These are phyloP conservation scores for Paramisgurnus dabryanus DNA, from an alignment of 2,113 vertebrate species.

Conservation along the genomic window DNA sequence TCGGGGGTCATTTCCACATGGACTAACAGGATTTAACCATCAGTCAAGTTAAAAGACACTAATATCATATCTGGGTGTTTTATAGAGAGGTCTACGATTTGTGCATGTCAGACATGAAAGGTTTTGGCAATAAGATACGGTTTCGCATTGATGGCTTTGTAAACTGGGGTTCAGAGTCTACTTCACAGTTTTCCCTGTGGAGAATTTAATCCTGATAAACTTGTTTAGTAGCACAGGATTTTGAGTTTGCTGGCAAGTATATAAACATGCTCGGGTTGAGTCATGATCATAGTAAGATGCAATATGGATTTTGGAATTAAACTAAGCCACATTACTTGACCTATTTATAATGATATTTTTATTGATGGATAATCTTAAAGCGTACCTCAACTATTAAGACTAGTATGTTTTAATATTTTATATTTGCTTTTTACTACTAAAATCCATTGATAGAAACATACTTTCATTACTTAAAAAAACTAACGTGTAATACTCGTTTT, in stretches of 20 bases:
- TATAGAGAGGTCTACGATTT: slow-evolving; percentile 34
- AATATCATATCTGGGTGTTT: neutral
- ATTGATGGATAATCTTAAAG: no score
- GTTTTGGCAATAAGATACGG: slow-evolving; percentile 38
- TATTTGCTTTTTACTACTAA: no score
- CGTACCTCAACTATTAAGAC: no score
- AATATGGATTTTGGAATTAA: slow-evolving; percentile 31
- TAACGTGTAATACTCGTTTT: no score
- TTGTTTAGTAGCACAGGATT: slow-evolving; percentile 11
- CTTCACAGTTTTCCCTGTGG: slow-evolving; percentile 15
- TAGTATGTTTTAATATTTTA: no score
- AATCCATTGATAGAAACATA: no score
- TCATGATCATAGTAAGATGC: slow-evolving; percentile 25
- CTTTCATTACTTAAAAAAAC: no score
- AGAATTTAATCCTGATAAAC: slow-evolving; percentile 35
- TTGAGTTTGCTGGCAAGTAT: slow-evolving; percentile 10
- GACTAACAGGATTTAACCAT: slow-evolving; percentile 22
- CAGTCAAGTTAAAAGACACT: slow-evolving; percentile 16
- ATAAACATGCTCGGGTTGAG: slow-evolving; percentile 11
- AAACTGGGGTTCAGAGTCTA: slow-evolving; percentile 28
- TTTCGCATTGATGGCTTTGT: slow-evolving; percentile 35
- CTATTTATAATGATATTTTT: neutral
- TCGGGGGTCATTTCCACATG: slow-evolving; percentile 23
- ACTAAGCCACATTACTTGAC: slow-evolving; percentile 13
- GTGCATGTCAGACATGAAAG: slow-evolving; percentile 41